Conservation (phyloP, 1,140 invertebrate species). For the Penaeus japonicus region DNA sequence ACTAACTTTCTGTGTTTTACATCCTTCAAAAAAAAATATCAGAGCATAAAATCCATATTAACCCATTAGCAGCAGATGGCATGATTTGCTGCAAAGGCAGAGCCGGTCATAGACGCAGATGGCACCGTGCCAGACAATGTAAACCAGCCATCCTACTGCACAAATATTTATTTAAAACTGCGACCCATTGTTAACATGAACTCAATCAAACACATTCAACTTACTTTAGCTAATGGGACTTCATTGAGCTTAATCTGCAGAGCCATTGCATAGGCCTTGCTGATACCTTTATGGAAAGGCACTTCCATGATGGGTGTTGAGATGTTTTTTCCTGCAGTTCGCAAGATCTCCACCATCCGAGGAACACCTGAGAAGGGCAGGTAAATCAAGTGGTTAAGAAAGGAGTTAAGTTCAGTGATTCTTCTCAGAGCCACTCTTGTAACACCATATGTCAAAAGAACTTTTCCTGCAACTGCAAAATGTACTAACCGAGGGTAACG, state of each 20-base stretch:
- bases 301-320: slow-evolving; percentile 97
- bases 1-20: too few relatives aligned
- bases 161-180: too few relatives aligned
- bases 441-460: neutral
- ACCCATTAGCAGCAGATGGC: too few relatives aligned
- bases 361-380: slow-evolving; percentile 74
- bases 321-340: slow-evolving; percentile 90
- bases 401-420: neutral
- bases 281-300: slow-evolving; percentile 71
- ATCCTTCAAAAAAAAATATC: too few relatives aligned
- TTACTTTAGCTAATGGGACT: slow-evolving; percentile 79
- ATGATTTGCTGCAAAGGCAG: too few relatives aligned
- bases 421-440: too few relatives aligned
- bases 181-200: too few relatives aligned
- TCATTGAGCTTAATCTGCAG: slow-evolving; percentile 76
- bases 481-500: slow-evolving; percentile 84
- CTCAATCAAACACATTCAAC: slow-evolving; percentile 61
- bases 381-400: neutral
- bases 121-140: too few relatives aligned
- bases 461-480: neutral
- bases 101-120: too few relatives aligned
- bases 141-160: too few relatives aligned
- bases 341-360: slow-evolving; percentile 93
- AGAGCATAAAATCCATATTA: too few relatives aligned
- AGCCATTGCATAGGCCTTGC: slow-evolving; percentile 67